phyloP scores from a whole-genome alignment of 2,888 invertebrate species.

The Eristalis tenax region DNA sequence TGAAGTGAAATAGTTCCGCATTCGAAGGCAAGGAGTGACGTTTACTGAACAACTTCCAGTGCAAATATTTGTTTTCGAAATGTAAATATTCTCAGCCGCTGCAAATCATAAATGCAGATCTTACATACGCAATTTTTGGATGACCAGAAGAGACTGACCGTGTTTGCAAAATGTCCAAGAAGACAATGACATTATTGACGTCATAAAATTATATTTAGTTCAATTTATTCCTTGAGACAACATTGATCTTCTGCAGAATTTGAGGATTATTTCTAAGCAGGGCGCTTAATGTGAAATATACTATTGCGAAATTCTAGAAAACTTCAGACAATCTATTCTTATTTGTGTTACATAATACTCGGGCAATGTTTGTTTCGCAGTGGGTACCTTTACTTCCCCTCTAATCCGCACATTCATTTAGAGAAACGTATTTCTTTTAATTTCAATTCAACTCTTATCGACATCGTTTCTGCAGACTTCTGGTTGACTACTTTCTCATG shows the following conservation, averaged over 20 bases:
- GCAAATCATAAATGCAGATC: slow-evolving; percentile 4
- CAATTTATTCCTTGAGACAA: not conserved
- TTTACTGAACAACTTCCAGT: not conserved
- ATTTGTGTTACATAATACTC: not conserved
- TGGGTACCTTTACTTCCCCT: not conserved
- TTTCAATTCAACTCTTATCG: too few relatives aligned
- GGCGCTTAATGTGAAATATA: not conserved
- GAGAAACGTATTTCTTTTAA: too few relatives aligned
- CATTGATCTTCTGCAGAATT: not conserved
- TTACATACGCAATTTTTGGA: slow-evolving; percentile 40
- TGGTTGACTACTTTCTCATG: too few relatives aligned
- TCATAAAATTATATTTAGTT: not conserved
- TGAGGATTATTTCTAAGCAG: not conserved
- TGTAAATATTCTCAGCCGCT: slow-evolving; percentile 5
- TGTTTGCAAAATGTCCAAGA: not conserved
- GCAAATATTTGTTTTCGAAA: slow-evolving; percentile 25
- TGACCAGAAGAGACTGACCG: slow-evolving; percentile 43
- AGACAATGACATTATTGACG: not conserved
- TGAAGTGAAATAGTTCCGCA: not conserved
- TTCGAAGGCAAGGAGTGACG: not conserved
- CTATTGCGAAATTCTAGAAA: not conserved
- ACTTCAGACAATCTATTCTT: not conserved
- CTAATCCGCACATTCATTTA: too few relatives aligned
- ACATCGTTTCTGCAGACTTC: too few relatives aligned
- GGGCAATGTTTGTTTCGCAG: not conserved